Evolutionary conservation across 1,140 invertebrate species (phyloP).

Genomic region (Apis cerana): DNA sequence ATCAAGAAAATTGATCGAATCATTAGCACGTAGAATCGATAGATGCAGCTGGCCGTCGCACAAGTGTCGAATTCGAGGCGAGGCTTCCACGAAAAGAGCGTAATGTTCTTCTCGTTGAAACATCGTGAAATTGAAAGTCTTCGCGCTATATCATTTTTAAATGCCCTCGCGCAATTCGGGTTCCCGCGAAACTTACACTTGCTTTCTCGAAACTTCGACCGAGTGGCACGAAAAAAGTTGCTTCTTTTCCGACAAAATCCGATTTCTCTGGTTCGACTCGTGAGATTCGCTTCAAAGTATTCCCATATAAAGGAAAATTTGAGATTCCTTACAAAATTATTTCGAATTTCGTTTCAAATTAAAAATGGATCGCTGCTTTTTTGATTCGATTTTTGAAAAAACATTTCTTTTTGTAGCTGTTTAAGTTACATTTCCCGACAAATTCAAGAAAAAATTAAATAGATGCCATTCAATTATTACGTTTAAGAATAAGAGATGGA

Average conservation of each 20-base stretch:
- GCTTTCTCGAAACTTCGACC: constrained; percentile 16
- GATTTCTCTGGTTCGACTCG: neutral
- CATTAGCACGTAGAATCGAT: neutral
- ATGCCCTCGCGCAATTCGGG: neutral
- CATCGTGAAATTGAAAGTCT: constrained; percentile 13
- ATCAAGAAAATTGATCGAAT: neutral
- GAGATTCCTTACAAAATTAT: neutral
- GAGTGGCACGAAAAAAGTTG: neutral
- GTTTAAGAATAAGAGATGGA: too few relatives aligned
- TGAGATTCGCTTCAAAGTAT: neutral
- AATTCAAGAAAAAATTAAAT: too few relatives aligned
- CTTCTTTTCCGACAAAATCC: neutral
- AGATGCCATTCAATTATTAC: too few relatives aligned
- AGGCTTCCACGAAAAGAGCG: neutral
- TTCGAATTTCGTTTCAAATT: neutral
- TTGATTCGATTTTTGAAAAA: too few relatives aligned
- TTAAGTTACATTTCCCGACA: too few relatives aligned
- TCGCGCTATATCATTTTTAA: neutral
- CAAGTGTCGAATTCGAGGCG: neutral
- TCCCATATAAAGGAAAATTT: neutral
- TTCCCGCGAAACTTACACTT: constrained; percentile 8
- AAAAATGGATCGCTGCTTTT: neutral
- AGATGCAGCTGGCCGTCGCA: neutral
- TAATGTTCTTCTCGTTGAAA: neutral
- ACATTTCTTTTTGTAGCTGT: too few relatives aligned